Evolutionary conservation across 2,113 vertebrate genomes (phyloP), one percentile per base, ranked within the genome.

Genomic region (Polypterus bichir): DNA sequence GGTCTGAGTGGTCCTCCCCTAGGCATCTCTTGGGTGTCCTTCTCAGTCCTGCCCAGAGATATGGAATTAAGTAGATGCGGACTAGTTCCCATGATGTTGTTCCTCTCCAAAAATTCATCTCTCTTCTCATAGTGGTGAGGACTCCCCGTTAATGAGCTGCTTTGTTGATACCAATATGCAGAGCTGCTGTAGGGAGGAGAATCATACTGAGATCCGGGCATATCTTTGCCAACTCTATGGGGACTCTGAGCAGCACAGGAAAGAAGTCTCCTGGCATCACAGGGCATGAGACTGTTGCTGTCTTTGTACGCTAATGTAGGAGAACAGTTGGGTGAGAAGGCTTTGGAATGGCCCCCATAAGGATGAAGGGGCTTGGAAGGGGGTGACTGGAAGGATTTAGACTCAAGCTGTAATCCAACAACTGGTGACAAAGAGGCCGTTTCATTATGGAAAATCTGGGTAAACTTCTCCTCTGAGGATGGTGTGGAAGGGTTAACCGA

Each of bases 401-500:
- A 71, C 64, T 90, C 79, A 59, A 88, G 83, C 0, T 84, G 83
- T 57, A 87, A 88, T 48, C 90, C 90, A 65, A 97, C 73, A 69
- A 91, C 87, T 0, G 94, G 93, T 10, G 93, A 97, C 57, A 86
- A 76, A 56, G 83, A 85, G 44, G 83, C 83, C n/a, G 82, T 80
- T 71, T 98, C 96, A 6, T 91, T 90, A 68, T 94, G 93, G 71
- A 92, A 98, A 9, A 92, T 88, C 68, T 92, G 88, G 60, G 88
- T 86, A 8, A 94, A 95, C 65, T 91, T 90, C 74, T 96, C 96
- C 0, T 98, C 96, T 44, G 87, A 86, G 0, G 94, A 97, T 2
- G 96, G 92, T 10, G 94, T 97, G 69, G 93, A 96, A 1, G 94
- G 93, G 71, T 97, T 92, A 82, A 91, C 92, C 66, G 94, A 96